Base-by-base conservation (phyloP, 1,140 invertebrate genomes). In the Babylonia areolata region DNA sequence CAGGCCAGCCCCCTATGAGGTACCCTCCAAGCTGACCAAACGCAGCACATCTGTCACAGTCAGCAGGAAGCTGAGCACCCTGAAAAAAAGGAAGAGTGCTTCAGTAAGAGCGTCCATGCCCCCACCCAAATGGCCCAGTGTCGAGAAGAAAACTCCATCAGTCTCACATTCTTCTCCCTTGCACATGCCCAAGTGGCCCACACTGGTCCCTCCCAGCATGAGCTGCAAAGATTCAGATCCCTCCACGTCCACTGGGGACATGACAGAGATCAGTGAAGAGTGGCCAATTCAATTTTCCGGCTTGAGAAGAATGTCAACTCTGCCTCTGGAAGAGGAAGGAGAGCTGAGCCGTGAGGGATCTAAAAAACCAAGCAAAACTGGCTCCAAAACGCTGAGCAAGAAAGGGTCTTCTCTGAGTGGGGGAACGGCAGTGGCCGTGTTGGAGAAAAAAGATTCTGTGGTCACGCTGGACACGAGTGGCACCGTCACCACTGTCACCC, bases 11-110 rank as follows among this genome's bases (percentile, higher is more conserved):
- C 77, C 77, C 35, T 85, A 85, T 54, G 58, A 87, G 78, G 37
- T n/a, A 35, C 79, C 84, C 54, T 9, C 64, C 37, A 87, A 85
- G 42, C 64, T 87, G 84, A 75, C 17, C 33, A 85, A 87, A 42
- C 71, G 39, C 17, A 78, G 35, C 51, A 87, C 86, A 1, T 58
- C 39, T 15, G 77, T 75, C 15, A 80, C 81, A 9, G 78, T 87
- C 46, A 80, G 73, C 42, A 37, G 71, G 17, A 73, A 40, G 23
- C 69, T 84, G 17, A 84, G 82, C 82, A 73, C 82, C 64, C 82
- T 84, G 11, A 46, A 33, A 20, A 46, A 33, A 20, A 71, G 81
- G 28, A 69, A 75, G 28, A 37, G 2, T 17, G 80, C 86, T 6
- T 31, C 28, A 2, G 3, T n/a, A 33, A 28, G 42, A 39, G 20